These are phyloP conservation scores for Zygothrica quintamaculata DNA, from an alignment of 2,888 invertebrate genomes.

Conservation along the genomic window DNA sequence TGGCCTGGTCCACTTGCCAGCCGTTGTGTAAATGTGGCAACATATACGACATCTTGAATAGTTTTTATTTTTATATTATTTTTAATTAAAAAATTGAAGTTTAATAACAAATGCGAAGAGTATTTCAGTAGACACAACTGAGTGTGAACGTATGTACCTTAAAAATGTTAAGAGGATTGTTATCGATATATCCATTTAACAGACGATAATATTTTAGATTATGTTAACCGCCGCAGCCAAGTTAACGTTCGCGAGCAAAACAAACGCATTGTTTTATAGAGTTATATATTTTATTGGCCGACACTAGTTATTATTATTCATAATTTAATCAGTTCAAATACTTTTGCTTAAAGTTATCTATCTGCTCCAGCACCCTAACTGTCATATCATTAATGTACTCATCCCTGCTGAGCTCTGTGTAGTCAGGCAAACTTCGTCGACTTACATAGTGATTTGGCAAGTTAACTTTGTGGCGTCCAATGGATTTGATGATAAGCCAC, in stretches of 20 bases:
- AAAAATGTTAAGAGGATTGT: background rate
- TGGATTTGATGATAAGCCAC: conserved; percentile 88
- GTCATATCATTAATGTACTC: conserved; percentile 83
- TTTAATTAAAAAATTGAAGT: conserved; percentile 35
- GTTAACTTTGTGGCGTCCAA: conserved; percentile 87
- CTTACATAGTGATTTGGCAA: conserved; percentile 83
- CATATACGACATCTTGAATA: conserved; percentile 97
- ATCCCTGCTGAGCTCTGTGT: conserved; percentile 64
- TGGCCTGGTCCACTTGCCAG: conserved; percentile 99
- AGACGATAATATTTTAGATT: background rate
- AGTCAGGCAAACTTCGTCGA: conserved; percentile 73
- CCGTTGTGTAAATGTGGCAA: conserved; percentile 99
- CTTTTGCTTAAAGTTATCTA: conserved; percentile 82
- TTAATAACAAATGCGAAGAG: conserved; percentile 61
- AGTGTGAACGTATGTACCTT: conserved; percentile 4
- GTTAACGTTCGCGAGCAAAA: conserved; percentile 27
- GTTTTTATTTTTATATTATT: conserved; percentile 45
- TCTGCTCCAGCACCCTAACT: conserved; percentile 81
- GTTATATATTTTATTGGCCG: conserved; percentile 52
- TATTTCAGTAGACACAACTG: background rate
- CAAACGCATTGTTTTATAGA: conserved; percentile 1
- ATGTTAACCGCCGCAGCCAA: conserved; percentile 17
- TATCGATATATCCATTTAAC: conserved; percentile 27
- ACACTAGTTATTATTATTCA: conserved; percentile 38
- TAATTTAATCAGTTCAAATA: conserved; percentile 73